Conservation (phyloP, 2,113 vertebrate genomes). For the Morone saxatilis region DNA sequence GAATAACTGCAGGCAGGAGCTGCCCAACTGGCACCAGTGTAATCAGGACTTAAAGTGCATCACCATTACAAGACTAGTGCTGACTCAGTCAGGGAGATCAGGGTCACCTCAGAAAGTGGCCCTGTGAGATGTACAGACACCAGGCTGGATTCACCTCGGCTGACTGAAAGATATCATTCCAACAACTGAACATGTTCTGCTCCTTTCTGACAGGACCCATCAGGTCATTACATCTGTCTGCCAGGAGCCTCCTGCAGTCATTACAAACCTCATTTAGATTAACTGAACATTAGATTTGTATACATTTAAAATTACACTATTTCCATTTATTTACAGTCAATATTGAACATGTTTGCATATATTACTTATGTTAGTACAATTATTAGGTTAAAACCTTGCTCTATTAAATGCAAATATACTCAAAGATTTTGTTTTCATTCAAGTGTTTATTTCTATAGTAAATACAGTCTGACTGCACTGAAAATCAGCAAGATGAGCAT, state of each 20-base stretch:
- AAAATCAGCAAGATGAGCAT: not conserved
- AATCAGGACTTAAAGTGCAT: slow-evolving; percentile 21
- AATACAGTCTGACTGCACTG: not conserved
- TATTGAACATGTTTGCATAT: not conserved
- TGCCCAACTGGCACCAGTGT: not conserved
- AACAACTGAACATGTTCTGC: not conserved
- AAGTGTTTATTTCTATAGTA: not conserved
- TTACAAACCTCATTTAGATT: not conserved
- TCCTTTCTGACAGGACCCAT: not conserved
- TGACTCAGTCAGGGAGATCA: slow-evolving; percentile 59
- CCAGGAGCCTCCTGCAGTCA: accelerated
- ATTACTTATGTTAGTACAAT: not conserved
- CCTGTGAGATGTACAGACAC: not conserved
- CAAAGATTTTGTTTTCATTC: not conserved
- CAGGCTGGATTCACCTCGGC: not conserved
- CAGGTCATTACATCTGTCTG: not conserved
- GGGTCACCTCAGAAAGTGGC: slow-evolving; percentile 52
- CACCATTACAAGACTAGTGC: slow-evolving; percentile 17
- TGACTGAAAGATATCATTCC: slow-evolving; percentile 6
- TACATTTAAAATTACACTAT: not conserved
- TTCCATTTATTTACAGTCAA: not conserved
- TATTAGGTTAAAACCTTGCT: too few species aligned
- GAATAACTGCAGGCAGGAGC: slow-evolving; percentile 11
- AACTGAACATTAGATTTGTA: not conserved
- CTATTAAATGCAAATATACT: not conserved